Evolutionary conservation across 2,797 vertebrate species (phyloP).

Genomic region (Muscicapa striata): DNA sequence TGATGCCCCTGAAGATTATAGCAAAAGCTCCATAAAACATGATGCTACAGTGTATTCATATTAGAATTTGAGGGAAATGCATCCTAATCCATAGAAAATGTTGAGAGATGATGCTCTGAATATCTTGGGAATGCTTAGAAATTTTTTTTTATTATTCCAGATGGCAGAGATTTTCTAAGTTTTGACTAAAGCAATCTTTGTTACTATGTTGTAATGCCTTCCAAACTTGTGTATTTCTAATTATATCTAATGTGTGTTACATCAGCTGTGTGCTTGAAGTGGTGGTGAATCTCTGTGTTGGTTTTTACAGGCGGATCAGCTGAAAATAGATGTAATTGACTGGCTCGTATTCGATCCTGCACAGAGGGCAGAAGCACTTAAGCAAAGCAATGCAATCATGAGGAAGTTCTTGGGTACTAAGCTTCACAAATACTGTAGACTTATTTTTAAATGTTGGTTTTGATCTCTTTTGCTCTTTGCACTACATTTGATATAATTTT

Average conservation of each 20-base stretch:
- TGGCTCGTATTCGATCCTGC: conserved; percentile 94
- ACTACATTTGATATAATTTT: background rate
- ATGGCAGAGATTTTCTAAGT: background rate
- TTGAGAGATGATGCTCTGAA: background rate
- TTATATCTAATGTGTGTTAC: background rate
- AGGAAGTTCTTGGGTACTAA: conserved; percentile 91
- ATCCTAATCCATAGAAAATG: background rate
- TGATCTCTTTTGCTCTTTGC: background rate
- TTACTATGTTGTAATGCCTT: background rate
- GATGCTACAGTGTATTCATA: background rate
- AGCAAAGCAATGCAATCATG: conserved; percentile 98
- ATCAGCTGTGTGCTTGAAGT: background rate
- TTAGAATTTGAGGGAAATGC: background rate
- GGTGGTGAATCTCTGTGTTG: background rate
- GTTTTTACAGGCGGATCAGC: conserved; percentile 84
- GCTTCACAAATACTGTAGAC: conserved; percentile 2
- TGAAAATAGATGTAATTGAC: conserved; percentile 94
- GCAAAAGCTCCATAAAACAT: background rate
- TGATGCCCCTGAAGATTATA: background rate
- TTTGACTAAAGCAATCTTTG: background rate
- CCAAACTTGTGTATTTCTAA: background rate
- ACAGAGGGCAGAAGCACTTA: conserved; percentile 92
- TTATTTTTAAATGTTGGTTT: background rate
- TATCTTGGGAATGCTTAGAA: background rate
- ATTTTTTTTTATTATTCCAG: background rate